These are phyloP conservation scores for Oostethus manadensis DNA, from an alignment of 2,113 vertebrate species.

Conservation along the genomic window DNA sequence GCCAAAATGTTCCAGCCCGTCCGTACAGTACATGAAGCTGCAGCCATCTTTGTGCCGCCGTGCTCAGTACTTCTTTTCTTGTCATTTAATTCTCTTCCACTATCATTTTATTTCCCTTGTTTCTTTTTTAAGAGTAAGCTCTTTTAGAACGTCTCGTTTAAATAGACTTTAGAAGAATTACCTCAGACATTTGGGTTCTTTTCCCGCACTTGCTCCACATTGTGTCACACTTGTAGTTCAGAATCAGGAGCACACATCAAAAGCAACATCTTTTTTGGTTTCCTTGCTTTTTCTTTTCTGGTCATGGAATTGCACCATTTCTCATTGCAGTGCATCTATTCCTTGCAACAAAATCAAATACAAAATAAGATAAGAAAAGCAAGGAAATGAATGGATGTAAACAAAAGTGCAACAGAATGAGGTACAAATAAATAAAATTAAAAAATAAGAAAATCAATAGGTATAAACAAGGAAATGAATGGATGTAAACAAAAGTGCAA, in stretches of 20 bases:
- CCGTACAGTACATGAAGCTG: neutral
- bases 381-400: too few species aligned
- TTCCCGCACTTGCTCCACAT: neutral
- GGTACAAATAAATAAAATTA: too few species aligned
- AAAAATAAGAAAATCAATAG: too few species aligned
- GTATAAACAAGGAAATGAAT: too few species aligned
- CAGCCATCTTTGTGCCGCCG: neutral
- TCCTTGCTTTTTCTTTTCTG: neutral
- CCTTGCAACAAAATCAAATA: too few species aligned
- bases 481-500: too few species aligned
- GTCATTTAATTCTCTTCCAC: conserved; percentile 18
- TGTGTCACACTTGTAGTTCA: too few species aligned
- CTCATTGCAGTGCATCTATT: neutral
- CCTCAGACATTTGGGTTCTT: conserved; percentile 3
- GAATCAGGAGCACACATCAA: neutral
- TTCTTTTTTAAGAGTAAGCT: neutral
- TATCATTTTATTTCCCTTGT: conserved; percentile 14
- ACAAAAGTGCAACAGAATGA: too few species aligned
- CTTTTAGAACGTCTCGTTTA: conserved; percentile 11
- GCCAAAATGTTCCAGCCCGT: neutral
- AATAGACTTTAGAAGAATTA: neutral
- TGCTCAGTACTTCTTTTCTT: conserved; percentile 6
- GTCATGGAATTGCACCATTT: neutral
- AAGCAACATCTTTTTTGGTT: neutral
- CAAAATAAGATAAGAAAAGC: too few species aligned